Evolutionary conservation across 2,888 invertebrate species (phyloP).

Genomic region (Leptogaster cylindrica): DNA sequence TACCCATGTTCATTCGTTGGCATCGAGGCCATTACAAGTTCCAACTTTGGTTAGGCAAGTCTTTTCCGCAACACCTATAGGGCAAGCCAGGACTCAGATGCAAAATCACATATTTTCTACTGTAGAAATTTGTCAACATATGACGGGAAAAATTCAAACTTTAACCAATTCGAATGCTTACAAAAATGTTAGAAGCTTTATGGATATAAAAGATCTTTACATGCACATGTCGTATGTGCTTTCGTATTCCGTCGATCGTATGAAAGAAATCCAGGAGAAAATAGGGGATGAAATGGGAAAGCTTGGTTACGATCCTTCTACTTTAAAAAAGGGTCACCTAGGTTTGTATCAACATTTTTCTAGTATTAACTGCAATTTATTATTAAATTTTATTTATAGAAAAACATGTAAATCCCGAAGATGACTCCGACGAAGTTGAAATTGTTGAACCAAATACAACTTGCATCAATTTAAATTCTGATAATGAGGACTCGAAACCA

Average conservation of each 20-base stretch:
- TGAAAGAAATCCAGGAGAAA: constrained; percentile 60
- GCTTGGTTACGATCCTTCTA: constrained; percentile 60
- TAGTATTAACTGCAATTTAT: no score
- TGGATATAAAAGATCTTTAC: constrained; percentile 61
- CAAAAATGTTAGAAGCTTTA: constrained; percentile 57
- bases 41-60: constrained; percentile 54
- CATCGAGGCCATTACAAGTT: constrained; percentile 18
- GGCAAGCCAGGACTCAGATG: constrained; percentile 56
- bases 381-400: constrained; percentile 51
- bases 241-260: constrained; percentile 61
- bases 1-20: no score
- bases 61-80: constrained; percentile 56
- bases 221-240: constrained; percentile 61
- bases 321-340: constrained; percentile 59
- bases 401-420: constrained; percentile 60
- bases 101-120: constrained; percentile 60
- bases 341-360: no score
- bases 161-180: constrained; percentile 61
- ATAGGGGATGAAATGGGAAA: constrained; percentile 59
- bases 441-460: constrained; percentile 61
- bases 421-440: constrained; percentile 61
- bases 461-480: constrained; percentile 60
- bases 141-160: constrained; percentile 59
- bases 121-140: constrained; percentile 61
- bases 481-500: constrained; percentile 59